Percentiles rank a stretch among this genome's conserved stretches.
These are phyloP conservation scores for Ovibos moschatus DNA, from an alignment of 2,113 vertebrate genomes.

Conservation along the genomic window DNA sequence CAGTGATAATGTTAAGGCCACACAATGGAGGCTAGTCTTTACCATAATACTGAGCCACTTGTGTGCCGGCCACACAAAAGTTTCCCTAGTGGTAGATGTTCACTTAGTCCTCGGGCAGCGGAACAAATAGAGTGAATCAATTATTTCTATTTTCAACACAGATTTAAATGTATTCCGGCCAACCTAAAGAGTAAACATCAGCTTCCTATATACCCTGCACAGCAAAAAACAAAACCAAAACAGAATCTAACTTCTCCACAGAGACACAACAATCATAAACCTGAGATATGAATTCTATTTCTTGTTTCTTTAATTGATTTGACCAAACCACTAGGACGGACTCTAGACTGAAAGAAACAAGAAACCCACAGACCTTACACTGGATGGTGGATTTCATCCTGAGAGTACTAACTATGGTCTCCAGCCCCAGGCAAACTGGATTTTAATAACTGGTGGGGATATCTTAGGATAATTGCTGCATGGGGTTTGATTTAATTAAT, in stretches of 20 bases:
- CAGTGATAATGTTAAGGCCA: conserved; percentile 1
- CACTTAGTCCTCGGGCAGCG: conserved; percentile 30
- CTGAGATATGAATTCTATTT: not conserved
- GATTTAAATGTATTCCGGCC: not conserved
- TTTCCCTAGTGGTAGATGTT: conserved; percentile 15
- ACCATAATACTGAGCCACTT: conserved; percentile 58
- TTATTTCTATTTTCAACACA: conserved; percentile 37
- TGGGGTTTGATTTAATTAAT: conserved; percentile 64
- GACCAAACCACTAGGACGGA: not conserved
- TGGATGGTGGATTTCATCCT: not conserved
- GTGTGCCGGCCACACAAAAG: conserved; percentile 36
- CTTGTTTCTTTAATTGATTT: not conserved
- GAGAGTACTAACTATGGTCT: not conserved
- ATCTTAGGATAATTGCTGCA: conserved; percentile 32
- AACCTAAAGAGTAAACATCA: not conserved
- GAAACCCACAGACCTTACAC: not conserved
- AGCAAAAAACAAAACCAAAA: not conserved
- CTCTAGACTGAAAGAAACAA: not conserved
- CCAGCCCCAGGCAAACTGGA: not conserved
- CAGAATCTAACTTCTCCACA: not conserved
- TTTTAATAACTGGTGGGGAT: conserved; percentile 52
- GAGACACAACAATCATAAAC: not conserved
- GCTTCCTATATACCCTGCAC: not conserved
- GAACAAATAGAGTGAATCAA: conserved; percentile 50
- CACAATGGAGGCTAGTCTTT: conserved; percentile 61